Base-by-base conservation (phyloP, 2,888 invertebrate species). In the Scaptomyza polygonia region DNA sequence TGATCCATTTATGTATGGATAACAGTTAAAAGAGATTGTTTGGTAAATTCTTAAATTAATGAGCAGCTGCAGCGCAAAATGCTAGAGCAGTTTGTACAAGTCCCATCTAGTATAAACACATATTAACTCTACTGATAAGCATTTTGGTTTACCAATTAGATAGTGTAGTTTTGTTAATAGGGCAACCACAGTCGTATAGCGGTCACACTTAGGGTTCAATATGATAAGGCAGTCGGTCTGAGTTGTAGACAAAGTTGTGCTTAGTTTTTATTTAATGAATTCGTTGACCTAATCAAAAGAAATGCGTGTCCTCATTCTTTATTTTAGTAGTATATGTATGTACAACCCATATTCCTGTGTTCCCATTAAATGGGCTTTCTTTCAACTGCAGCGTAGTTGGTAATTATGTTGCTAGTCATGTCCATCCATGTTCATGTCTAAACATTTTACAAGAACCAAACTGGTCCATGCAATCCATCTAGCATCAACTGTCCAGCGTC, bases 241-340 rank as follows among this genome's bases (percentile, higher is more conserved):
- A 44, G 32, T 11, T 36, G 29, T 12, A 40, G 55, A 83, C 84
- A 49, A 84, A 79, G 81, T 66, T 65, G 29, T 9, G 36, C 27
- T 21, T 65, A 52, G 81, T 75, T 87, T 65, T 18, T 66, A 67
- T 54, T 67, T 81, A 88, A 81, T 82, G 62, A 36, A 77, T 74
- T 7, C 11, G 43, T 47, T 32, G 45, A 39, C 34, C 72, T 52
- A 25, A 36, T 43, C 56, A 39, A n/a, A 27, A 30, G 48, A 9
- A n/a, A 18, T 14, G 69, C 36, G 16, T 42, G 69, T 18, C 47
- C 40, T 43, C 18, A n/a, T 51, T 36, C 16, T 18, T 2, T 12
- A 9, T 29, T 5, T 2, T n/a, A 36, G 21, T 36, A 36, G 21
- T 36, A 36, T 39, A 39, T 4, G 21, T 12, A 44, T 44, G 2